Evolutionary conservation across 1,140 invertebrate genomes (phyloP).

Genomic region (Drosophila eugracilis): DNA sequence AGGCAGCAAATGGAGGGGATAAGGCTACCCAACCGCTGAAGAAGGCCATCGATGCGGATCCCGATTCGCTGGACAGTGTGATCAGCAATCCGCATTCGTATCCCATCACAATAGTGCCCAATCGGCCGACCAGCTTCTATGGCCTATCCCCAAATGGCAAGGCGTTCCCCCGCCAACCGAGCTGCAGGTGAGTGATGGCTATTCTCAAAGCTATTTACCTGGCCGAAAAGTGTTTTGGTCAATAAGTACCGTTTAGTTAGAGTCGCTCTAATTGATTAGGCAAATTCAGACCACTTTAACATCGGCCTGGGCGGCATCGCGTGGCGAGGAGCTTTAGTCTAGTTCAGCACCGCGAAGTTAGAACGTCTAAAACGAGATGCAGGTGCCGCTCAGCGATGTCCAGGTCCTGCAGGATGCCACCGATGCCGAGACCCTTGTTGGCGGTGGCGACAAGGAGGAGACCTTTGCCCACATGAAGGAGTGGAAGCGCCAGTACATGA

Average conservation of each 20-base stretch:
- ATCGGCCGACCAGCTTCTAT: constrained; percentile 75
- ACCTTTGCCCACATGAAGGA: constrained; percentile 64
- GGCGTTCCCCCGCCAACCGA: constrained; percentile 66
- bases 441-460: constrained; percentile 60
- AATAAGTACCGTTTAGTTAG: constrained; percentile 56
- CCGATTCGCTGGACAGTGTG: constrained; percentile 83
- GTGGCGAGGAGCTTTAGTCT: constrained; percentile 43
- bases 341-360: constrained; percentile 40
- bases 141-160: constrained; percentile 65
- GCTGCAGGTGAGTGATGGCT: constrained; percentile 73
- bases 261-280: constrained; percentile 53
- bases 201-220: constrained; percentile 34
- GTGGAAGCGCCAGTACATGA: constrained; percentile 78
- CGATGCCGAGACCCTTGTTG: constrained; percentile 45
- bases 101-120: constrained; percentile 83
- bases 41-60: constrained; percentile 74
- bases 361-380: constrained; percentile 57
- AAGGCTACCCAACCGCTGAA: constrained; percentile 61
- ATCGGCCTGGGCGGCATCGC: constrained; percentile 39
- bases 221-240: constrained; percentile 59
- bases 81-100: constrained; percentile 83
- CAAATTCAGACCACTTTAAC: constrained; percentile 45
- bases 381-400: constrained; percentile 72
- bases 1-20: constrained; percentile 35
- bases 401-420: constrained; percentile 65